phyloP scores from a whole-genome alignment of 2,797 vertebrate genomes.

The Buphagus erythrorhynchus region DNA sequence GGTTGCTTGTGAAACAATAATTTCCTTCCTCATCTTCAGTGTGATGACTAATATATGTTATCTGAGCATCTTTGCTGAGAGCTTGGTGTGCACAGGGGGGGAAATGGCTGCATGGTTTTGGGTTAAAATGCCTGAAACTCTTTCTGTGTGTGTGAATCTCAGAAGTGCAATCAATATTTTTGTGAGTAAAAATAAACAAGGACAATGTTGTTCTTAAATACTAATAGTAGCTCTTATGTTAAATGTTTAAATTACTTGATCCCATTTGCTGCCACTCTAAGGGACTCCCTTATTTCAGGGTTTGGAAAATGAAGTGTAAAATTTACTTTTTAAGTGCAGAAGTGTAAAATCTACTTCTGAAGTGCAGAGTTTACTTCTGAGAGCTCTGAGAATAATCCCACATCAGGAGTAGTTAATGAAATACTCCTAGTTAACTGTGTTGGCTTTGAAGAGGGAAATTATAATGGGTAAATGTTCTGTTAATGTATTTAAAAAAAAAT shows the following conservation, averaged over 20 bases:
- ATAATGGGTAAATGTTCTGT: not conserved
- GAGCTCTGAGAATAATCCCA: not conserved
- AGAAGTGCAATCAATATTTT: not conserved
- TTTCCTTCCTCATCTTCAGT: constrained; percentile 52
- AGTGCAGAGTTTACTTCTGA: not conserved
- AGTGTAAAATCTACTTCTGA: not conserved
- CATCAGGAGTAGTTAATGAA: not conserved
- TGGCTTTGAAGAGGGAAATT: not conserved
- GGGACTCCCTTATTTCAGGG: not conserved
- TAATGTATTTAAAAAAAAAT: not conserved
- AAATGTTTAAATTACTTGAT: not conserved
- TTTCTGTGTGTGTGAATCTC: not conserved
- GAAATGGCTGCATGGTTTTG: not conserved
- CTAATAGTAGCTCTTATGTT: not conserved
- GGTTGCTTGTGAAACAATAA: not conserved
- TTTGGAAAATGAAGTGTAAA: not conserved
- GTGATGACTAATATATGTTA: not conserved
- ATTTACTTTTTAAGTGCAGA: not conserved
- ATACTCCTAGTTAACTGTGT: not conserved
- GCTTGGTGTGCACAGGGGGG: not conserved
- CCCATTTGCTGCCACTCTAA: not conserved
- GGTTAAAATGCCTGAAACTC: not conserved
- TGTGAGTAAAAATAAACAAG: not conserved
- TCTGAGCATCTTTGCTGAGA: not conserved
- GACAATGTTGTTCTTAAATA: not conserved